Percentiles rank a stretch among this genome's conserved stretches.
These are phyloP conservation scores for Andinoacara biseriatus DNA, from an alignment of 2,113 vertebrate genomes.

Conservation along the genomic window DNA sequence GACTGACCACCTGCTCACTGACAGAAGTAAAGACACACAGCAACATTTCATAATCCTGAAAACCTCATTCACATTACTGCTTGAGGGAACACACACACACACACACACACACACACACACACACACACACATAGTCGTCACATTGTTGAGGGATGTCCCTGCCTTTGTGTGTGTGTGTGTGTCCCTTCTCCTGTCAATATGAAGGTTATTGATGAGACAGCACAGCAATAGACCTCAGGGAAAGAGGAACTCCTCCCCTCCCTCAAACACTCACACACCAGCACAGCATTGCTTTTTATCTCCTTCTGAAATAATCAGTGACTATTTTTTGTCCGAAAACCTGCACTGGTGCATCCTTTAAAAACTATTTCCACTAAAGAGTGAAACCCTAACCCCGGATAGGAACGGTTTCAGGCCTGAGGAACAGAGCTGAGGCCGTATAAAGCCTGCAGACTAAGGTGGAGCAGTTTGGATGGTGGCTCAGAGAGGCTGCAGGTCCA, in stretches of 20 bases:
- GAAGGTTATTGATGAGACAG: conserved; percentile 68
- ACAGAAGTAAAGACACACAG: conserved; percentile 43
- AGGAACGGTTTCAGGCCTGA: too few relatives aligned
- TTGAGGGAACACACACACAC: background rate
- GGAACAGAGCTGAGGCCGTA: too few relatives aligned
- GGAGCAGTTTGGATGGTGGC: too few relatives aligned
- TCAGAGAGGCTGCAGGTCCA: too few relatives aligned
- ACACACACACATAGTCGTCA: background rate
- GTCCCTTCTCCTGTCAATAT: conserved; percentile 50
- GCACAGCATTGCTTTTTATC: background rate
- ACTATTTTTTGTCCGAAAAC: background rate
- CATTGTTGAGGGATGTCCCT: conserved; percentile 39
- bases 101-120: background rate
- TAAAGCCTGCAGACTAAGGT: too few relatives aligned
- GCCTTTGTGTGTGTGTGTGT: conserved; percentile 37
- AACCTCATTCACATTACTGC: conserved; percentile 15
- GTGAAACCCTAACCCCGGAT: too few relatives aligned
- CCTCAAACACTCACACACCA: conserved; percentile 9
- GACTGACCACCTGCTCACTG: conserved; percentile 60
- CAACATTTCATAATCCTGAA: conserved; percentile 21
- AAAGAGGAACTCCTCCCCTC: conserved; percentile 21
- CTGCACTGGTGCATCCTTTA: background rate
- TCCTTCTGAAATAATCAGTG: background rate
- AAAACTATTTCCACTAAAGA: background rate
- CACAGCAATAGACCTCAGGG: conserved; percentile 52